Base-by-base conservation (phyloP, 2,113 vertebrate genomes). In the Garra rufa region DNA sequence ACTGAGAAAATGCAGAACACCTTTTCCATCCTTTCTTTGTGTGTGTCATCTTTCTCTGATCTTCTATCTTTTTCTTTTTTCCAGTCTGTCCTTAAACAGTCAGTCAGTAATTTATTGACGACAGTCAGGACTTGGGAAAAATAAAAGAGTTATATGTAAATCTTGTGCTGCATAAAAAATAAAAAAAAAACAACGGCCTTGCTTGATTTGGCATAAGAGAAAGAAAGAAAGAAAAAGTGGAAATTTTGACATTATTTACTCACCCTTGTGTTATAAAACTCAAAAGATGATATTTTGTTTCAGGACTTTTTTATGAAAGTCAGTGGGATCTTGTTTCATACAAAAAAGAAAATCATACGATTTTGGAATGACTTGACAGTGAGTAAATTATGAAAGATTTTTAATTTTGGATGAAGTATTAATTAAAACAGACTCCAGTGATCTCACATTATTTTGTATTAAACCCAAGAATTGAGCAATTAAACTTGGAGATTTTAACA, bases 1-100 rank as follows among this genome's bases (percentile, higher is more conserved):
- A 83, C 84, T 89, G 90, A 91, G 85, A 67, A 88, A 88, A 89
- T 87, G 87, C 89, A 90, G 86, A 90, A 59, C 76, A 78, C 50
- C 46, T 69, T 63, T 77, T 63, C 38, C 28, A 44, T 24, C 52
- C 24, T 21, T 83, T 26, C 52, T 43, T 21, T 83, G 21, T 81
- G n/a, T 11, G 2, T 34, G 24, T 85, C 59, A 63, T 74, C 71
- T 70, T 48, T 73, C 26, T 30, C 34, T 44, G 38, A 67, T 59
- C 17, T 14, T 79, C 57, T 38, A 3, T 65, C 19, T 38, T 44
- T 63, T 50, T 79, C 52, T 74, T n/a, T 81, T 5, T 65, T 65
- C 38, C 77, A 43, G 6, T 43, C 7, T 79, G n/a, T 74, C 55
- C 63, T 73, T 48, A 84, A 70, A 80, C n/a, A 63, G 46, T 63